These are phyloP conservation scores for Eristalis arbustorum DNA, from an alignment of 2,888 invertebrate genomes.

Conservation along the genomic window DNA sequence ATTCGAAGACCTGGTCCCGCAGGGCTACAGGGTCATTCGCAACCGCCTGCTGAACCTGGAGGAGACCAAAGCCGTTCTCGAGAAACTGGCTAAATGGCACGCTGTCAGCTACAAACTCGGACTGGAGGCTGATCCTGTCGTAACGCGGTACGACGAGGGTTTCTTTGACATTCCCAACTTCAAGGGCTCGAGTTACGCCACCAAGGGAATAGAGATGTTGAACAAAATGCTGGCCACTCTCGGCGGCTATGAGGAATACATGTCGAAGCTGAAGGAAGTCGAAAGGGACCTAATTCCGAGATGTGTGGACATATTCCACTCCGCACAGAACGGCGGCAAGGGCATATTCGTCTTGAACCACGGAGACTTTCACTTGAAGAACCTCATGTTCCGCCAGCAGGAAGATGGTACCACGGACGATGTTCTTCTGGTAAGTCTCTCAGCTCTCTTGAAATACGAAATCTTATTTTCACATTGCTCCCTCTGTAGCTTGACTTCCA, in stretches of 20 bases:
- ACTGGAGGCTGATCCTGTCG: conserved; percentile 20
- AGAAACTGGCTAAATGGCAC: conserved; percentile 67
- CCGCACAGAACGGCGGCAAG: conserved; percentile 19
- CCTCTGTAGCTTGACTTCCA: conserved; percentile 50
- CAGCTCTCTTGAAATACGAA: not conserved
- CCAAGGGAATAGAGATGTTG: not conserved
- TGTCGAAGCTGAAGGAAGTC: not conserved
- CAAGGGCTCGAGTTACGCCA: conserved; percentile 12
- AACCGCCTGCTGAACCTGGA: conserved; percentile 41
- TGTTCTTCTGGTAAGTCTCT: conserved; percentile 32
- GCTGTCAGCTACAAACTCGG: conserved; percentile 67
- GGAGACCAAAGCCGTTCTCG: conserved; percentile 45
- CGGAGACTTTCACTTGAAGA: conserved; percentile 59
- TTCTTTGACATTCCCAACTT: conserved; percentile 29
- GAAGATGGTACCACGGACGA: conserved; percentile 36
- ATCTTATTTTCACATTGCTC: not conserved
- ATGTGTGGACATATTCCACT: conserved; percentile 35
- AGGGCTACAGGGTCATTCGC: conserved; percentile 51
- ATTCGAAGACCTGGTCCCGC: conserved; percentile 56
- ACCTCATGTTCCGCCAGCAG: conserved; percentile 41
- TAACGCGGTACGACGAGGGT: conserved; percentile 1
- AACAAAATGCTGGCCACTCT: conserved; percentile 1
- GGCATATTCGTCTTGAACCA: conserved; percentile 44
- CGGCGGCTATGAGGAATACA: conserved; percentile 5
- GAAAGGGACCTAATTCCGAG: conserved; percentile 9